Evolutionary conservation across 2,113 vertebrate genomes (phyloP).

Genomic region (Ammodytes dubius): DNA sequence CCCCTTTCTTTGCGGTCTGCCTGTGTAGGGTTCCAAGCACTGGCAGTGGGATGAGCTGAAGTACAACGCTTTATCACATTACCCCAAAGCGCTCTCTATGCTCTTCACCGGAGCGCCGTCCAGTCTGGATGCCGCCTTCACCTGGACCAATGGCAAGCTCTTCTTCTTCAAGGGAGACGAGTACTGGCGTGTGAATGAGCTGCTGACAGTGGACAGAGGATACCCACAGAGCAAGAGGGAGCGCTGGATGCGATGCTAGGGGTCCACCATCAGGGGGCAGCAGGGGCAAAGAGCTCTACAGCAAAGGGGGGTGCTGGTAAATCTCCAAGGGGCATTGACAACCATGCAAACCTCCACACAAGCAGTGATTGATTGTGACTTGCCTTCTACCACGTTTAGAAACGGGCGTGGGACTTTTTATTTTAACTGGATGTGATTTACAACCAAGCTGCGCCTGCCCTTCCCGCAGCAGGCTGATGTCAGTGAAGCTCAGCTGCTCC

Average conservation of each 20-base stretch:
- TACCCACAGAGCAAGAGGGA: conserved; percentile 86
- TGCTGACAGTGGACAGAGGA: conserved; percentile 84
- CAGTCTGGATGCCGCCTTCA: conserved; percentile 85
- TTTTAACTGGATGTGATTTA: conserved; percentile 41
- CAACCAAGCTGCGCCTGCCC: neutral
- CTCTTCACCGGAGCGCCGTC: conserved; percentile 86
- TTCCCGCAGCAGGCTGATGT: neutral
- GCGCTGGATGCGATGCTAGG: conserved; percentile 89
- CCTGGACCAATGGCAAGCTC: conserved; percentile 88
- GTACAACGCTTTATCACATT: conserved; percentile 78
- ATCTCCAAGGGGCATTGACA: conserved; percentile 31
- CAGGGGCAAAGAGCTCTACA: conserved; percentile 18
- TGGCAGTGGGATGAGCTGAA: conserved; percentile 91
- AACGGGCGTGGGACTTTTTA: neutral
- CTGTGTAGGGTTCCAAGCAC: conserved; percentile 79
- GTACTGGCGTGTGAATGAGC: conserved; percentile 88
- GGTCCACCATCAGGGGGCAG: conserved; percentile 62
- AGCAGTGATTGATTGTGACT: conserved; percentile 6
- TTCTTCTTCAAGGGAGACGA: conserved; percentile 90
- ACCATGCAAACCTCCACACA: conserved; percentile 36
- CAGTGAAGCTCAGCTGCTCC: neutral
- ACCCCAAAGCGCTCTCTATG: conserved; percentile 86
- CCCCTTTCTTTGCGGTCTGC: neutral
- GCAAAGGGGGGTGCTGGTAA: conserved; percentile 10
- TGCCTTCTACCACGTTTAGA: neutral